Evolutionary conservation across 35 echinoderm and acorn worm species (phyloP), one percentile per base, ranked within the genome.

Genomic region (Ptychodera flava): DNA sequence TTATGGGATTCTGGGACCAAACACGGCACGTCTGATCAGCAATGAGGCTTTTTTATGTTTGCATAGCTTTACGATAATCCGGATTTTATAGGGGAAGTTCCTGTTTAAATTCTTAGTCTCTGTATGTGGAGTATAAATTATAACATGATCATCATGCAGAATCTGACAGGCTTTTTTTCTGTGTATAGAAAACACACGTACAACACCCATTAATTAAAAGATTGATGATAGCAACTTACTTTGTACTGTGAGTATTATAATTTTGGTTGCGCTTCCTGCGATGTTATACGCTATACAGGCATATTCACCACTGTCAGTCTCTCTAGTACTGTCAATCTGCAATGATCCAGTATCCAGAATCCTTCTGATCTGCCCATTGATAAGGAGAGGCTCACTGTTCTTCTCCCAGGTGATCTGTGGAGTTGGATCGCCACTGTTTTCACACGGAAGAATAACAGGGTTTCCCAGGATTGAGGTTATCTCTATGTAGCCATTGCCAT

Each of bases 401-500:
- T 94, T 99, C 76, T 90, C 77, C 96, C 96, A 99, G 1, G 38
- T 38, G 77, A 99, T 90, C 15, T 38, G 33, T 29, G 96, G 96
- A 14, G 36, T 36, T 16, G 96, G 96, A 36, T 91, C 92, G 1
- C 92, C 96, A 28, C 85, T 34, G 30, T 90, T 87, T 80, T 86
- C 84, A 78, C 96, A 99, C 10, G 82, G 81, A 16, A 99, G 84
- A 29, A 79, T 78, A 0, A 93, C 84, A 14, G 92, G 87, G 33
- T 94, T 79, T 34, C 88, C 88, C 0, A 83, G 90, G 45, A 64
- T 64, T 6, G 45, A 64, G 45, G 22, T 22, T 64, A 64, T 12
- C 45, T 64, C 45, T 6, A 22, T 64, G 45, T 6, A 64, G 22
- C 45, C 45, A 64, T 22, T 22, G 22, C 45, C 45, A 12, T 22